phyloP scores from a whole-genome alignment of 2,797 vertebrate species.

The Pseudopleuronectes americanus region DNA sequence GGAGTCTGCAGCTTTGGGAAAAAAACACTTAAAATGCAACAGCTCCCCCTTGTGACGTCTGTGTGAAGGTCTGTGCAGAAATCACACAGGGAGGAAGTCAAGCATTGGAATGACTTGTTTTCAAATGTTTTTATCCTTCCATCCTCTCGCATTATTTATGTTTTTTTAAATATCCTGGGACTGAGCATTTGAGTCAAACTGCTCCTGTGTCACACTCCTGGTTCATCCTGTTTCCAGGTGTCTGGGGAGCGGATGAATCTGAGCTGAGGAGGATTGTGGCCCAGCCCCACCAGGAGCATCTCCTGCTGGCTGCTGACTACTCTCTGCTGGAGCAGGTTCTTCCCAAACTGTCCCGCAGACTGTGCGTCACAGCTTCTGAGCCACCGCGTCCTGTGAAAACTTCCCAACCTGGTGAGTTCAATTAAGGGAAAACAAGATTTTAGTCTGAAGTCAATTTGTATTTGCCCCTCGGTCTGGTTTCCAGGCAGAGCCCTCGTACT shows the following conservation, averaged over 20 bases:
- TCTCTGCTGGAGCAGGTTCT: conserved; percentile 77
- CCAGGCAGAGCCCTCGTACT: not conserved
- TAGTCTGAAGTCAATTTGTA: not conserved
- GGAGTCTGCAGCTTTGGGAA: not conserved
- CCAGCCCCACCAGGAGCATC: conserved; percentile 85
- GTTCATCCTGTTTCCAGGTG: conserved; percentile 72
- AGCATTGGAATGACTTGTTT: not conserved
- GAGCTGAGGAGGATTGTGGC: conserved; percentile 87
- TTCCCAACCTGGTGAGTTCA: conserved; percentile 70
- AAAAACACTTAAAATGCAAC: conserved; percentile 22
- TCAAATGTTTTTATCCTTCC: not conserved
- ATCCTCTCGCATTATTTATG: not conserved
- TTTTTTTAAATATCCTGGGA: not conserved
- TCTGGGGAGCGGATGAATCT: conserved; percentile 79
- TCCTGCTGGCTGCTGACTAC: conserved; percentile 81
- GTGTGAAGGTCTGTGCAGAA: not conserved
- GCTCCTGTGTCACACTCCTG: not conserved
- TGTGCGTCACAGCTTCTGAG: conserved; percentile 90
- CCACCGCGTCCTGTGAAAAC: conserved; percentile 84
- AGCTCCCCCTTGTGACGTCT: conserved; percentile 43
- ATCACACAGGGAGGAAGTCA: not conserved
- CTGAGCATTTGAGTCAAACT: not conserved
- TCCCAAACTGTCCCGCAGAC: conserved; percentile 85
- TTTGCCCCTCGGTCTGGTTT: too few relatives aligned
- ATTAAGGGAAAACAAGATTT: not conserved